A percentile compares a stretch with the other conserved stretches of the same genome.
Evolutionary conservation across 2,888 invertebrate genomes (phyloP).

Genomic region (Rutpela maculata): DNA sequence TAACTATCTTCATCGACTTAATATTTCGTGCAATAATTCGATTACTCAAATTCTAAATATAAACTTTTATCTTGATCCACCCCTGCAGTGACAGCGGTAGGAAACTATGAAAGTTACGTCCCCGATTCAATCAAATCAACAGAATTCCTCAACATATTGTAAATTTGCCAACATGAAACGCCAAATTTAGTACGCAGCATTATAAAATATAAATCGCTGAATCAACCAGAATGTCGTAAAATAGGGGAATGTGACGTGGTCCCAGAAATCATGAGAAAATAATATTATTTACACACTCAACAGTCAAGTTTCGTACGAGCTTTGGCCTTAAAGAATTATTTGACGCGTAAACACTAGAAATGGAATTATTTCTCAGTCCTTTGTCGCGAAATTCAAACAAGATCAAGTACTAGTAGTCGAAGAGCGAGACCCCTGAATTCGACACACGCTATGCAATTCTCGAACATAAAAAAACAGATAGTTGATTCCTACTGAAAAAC

Average conservation of each 20-base stretch:
- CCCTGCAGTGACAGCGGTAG: not conserved
- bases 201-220: constrained; percentile 33
- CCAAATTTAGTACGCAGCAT: not conserved
- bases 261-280: constrained; percentile 43
- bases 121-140: constrained; percentile 24
- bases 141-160: constrained; percentile 13
- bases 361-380: constrained; percentile 16
- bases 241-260: constrained; percentile 36
- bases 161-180: constrained; percentile 16
- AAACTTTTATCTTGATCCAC: constrained; percentile 1
- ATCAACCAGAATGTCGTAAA: constrained; percentile 20
- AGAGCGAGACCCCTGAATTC: too few species aligned
- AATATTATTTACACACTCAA: constrained; percentile 37
- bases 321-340: constrained; percentile 11
- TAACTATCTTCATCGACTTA: not conserved
- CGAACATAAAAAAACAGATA: too few species aligned
- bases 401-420: constrained; percentile 7
- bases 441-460: too few species aligned
- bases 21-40: not conserved
- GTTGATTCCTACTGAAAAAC: too few species aligned
- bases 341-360: constrained; percentile 11
- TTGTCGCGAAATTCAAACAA: constrained; percentile 13
- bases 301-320: constrained; percentile 1
- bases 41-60: constrained; percentile 7
- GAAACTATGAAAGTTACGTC: constrained; percentile 7